Conservation (phyloP, 2,888 invertebrate genomes). For the Brassicogethes aeneus region DNA sequence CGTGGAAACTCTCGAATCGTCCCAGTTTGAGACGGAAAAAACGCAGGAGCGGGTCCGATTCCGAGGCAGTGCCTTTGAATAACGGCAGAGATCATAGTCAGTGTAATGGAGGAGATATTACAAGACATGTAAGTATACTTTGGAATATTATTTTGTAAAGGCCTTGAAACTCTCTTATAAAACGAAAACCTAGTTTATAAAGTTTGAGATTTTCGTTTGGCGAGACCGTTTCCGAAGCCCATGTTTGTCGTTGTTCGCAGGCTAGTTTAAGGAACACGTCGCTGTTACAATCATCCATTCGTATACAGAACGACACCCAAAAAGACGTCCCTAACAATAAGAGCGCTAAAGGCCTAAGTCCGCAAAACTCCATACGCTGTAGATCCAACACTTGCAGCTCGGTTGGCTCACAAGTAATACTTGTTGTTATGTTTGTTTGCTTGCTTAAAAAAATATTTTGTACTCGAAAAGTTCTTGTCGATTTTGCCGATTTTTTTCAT, state of each 20-base stretch:
- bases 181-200: too few relatives aligned
- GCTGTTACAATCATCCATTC: conserved; percentile 50
- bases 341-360: conserved; percentile 50
- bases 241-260: conserved; percentile 25
- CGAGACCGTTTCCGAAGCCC: too few relatives aligned
- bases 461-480: too few relatives aligned
- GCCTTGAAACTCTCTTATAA: neutral
- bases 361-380: conserved; percentile 61
- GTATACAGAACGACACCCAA: conserved; percentile 71
- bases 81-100: conserved; percentile 68
- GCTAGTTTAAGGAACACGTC: conserved; percentile 49
- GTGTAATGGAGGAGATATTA: conserved; percentile 52
- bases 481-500: too few relatives aligned
- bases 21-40: conserved; percentile 65
- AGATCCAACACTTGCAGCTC: conserved; percentile 39
- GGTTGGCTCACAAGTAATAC: conserved; percentile 33
- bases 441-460: too few relatives aligned
- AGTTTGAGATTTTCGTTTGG: too few relatives aligned
- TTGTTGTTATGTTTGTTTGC: conserved; percentile 5
- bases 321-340: conserved; percentile 60
- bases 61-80: conserved; percentile 54
- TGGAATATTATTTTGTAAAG: too few relatives aligned
- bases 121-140: conserved; percentile 36
- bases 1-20: conserved; percentile 61
- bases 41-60: conserved; percentile 49